Base-by-base conservation (phyloP, 2,888 invertebrate genomes). In the Odontomyia ornata region DNA sequence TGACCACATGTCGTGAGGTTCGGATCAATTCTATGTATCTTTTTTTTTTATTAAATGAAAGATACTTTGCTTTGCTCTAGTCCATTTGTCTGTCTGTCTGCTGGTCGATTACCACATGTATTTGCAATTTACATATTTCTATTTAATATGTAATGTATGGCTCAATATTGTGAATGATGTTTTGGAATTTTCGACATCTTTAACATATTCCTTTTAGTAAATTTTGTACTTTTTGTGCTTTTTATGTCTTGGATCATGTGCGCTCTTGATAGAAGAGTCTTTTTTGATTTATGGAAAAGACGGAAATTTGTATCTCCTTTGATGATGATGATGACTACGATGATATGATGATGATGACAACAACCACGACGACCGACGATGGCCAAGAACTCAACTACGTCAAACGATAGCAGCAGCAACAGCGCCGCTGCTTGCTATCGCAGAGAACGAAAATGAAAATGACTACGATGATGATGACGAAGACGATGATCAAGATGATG, bases 1-100 rank as follows among this genome's bases (percentile, higher is more conserved):
- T 72, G 71, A 72, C 71, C 71, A 72, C 56, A 72, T 72, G 56
- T 72, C 56, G 71, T 72, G 71, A 56, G 71, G 56, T 72, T 72
- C 36, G 36, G 9, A 5, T 36, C 9, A 9, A 9, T 36, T 36
- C 36, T 36, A n/a, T n/a, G n/a, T n/a, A 36, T 36, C 36, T 36
- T 36, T 5, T 36, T 25, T 67, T 18, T 67, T 3, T 21, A 60
- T 3, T 21, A 25, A 60, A 18, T 7, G 23, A 23, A 60, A 23
- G 60, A 60, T 43, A 60, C 36, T 36, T 36, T 36, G 36, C 36
- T 9, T 36, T 36, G 36, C 36, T 36, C 9, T 9, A 36, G 36
- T 36, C 9, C 36, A 36, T 36, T 9, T 9, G 60, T 21, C 60
- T 18, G 60, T 18, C 60, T 60, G 23, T 18, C 60, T 18, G 65